Conservation (phyloP, 2,888 invertebrate genomes). For the Platycheirus rosarum region DNA sequence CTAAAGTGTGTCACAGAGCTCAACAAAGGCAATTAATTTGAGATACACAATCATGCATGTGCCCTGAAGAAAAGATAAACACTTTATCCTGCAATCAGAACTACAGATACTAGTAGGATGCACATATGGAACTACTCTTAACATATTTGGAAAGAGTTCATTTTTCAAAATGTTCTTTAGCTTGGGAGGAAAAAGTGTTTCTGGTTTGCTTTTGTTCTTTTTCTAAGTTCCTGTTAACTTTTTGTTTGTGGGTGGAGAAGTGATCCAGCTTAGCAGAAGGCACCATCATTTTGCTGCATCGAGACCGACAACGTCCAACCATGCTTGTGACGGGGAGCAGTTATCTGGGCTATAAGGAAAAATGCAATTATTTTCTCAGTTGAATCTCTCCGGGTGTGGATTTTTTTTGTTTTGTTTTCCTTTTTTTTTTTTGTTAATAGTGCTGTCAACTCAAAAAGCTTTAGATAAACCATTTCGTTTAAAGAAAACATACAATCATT, state of each 20-base stretch:
- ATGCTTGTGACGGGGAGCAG: not conserved
- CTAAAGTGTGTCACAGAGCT: slow-evolving; percentile 67
- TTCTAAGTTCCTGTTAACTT: slow-evolving; percentile 53
- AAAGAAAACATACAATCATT: slow-evolving; percentile 7
- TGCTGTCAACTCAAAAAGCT: slow-evolving; percentile 49
- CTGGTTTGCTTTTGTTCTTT: slow-evolving; percentile 33
- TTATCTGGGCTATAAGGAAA: slow-evolving; percentile 11
- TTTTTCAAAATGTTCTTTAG: slow-evolving; percentile 6
- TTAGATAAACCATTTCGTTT: slow-evolving; percentile 11
- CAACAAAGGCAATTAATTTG: slow-evolving; percentile 55
- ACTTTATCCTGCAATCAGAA: slow-evolving; percentile 73
- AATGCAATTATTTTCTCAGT: slow-evolving; percentile 53
- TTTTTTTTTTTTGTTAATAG: slow-evolving; percentile 21
- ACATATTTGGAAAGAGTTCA: not conserved
- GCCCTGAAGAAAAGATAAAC: slow-evolving; percentile 66
- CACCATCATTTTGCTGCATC: slow-evolving; percentile 4
- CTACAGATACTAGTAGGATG: slow-evolving; percentile 2
- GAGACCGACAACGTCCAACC: not conserved
- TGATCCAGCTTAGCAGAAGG: slow-evolving; percentile 23
- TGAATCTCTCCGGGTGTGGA: slow-evolving; percentile 63
- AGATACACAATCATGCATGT: slow-evolving; percentile 63
- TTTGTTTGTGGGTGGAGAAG: not conserved
- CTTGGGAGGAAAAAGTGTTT: slow-evolving; percentile 66
- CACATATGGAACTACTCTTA: slow-evolving; percentile 13
- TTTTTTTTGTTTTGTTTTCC: slow-evolving; percentile 16